Evolutionary conservation across 2,797 vertebrate genomes (phyloP).

Genomic region (Meda fulgida): DNA sequence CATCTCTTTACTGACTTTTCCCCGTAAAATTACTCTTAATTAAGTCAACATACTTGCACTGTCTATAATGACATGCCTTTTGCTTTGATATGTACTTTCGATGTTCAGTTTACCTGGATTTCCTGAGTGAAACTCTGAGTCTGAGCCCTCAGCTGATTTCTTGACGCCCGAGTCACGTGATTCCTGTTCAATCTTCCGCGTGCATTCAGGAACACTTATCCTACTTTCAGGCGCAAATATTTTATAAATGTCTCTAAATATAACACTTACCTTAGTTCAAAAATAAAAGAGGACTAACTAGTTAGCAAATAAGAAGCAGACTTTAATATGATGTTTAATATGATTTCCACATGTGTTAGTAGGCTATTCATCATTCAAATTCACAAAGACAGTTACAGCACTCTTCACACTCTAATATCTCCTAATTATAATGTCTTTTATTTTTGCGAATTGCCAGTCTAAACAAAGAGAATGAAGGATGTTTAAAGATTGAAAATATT

Average conservation of each 20-base stretch:
- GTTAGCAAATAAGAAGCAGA: background rate
- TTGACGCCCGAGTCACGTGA: constrained; percentile 15
- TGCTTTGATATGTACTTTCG: background rate
- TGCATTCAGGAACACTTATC: background rate
- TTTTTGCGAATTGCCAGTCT: background rate
- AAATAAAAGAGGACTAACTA: no score
- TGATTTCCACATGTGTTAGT: background rate
- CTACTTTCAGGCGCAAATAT: background rate
- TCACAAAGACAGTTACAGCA: background rate
- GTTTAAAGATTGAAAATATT: background rate
- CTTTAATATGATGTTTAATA: no score
- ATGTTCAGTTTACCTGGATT: constrained; percentile 19
- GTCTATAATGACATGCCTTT: background rate
- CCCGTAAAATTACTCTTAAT: background rate
- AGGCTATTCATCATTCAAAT: background rate
- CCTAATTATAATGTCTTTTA: background rate
- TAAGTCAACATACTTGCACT: background rate
- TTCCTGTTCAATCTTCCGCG: background rate
- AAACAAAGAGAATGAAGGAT: no score
- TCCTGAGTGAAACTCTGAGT: constrained; percentile 17
- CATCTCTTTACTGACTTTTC: background rate
- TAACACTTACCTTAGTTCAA: no score
- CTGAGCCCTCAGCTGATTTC: constrained; percentile 22
- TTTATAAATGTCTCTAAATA: background rate
- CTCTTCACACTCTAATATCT: background rate